Base-by-base conservation (phyloP, 1,140 invertebrate species). In the Achatina immaculata region DNA sequence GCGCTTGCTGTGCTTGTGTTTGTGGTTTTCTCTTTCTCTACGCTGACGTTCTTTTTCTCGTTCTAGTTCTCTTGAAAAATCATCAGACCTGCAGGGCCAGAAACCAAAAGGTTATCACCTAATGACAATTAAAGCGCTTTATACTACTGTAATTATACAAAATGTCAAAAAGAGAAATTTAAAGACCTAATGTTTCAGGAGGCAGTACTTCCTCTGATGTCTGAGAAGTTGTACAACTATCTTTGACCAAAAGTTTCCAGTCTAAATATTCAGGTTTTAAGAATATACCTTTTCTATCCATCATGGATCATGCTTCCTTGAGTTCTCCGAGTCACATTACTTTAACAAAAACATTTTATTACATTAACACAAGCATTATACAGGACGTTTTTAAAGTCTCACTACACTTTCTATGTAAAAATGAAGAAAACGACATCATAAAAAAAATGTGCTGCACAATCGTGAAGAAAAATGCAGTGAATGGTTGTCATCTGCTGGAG, bases 1-100 rank as follows among this genome's bases (percentile, higher is more conserved):
- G n/a, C 66, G 55, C 34, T 34, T 81, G 42, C 51, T 77, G 19
- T 55, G 72, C 31, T 83, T 74, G 24, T 43, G 34, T 72, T 69
- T 81, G 42, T 81, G 34, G n/a, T 75, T 81, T 28, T 83, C 85
- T 65, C 78, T 83, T 38, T 87, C 84, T 34, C 86, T 68, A 24
- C 81, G 85, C 79, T 89, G 89, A 21, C 89, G 77, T 45, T 88
- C 85, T n/a, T 83, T 79, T 75, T 90, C 89, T 66, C 85, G 81
- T 62, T 87, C 86, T 38, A 90, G 71, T 28, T 90, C 88, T 51
- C 84, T 78, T 19, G 86, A 82, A 81, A 88, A 90, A 78, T 88
- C 87, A 83, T 83, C 81, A 1, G 69, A 48, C 21, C 34, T 36
- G 28, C 38, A 31, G 14, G n/a, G n/a, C n/a, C 9, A 48, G 24